Conservation (phyloP, 2,797 vertebrate species). For the Falco biarmicus region DNA sequence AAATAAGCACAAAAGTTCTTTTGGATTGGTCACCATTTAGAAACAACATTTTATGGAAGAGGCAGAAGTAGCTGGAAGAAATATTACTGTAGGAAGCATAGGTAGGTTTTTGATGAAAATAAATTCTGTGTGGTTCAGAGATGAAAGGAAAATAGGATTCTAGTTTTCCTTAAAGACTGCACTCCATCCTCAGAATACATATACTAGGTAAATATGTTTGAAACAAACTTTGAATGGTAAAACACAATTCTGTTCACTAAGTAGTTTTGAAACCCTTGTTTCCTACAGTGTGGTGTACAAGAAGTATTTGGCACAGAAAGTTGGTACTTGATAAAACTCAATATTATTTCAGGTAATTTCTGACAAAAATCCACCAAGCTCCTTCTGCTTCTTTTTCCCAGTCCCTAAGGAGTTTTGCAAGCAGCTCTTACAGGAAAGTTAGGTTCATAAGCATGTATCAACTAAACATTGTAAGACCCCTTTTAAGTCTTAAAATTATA, state of each 20-base stretch:
- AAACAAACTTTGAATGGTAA: constrained; percentile 7
- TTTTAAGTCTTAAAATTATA: neutral
- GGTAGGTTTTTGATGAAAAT: constrained; percentile 1
- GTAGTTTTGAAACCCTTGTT: neutral
- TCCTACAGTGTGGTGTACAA: neutral
- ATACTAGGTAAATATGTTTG: constrained; percentile 42
- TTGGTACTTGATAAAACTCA: neutral
- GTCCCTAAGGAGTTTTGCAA: neutral
- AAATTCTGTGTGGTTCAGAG: neutral
- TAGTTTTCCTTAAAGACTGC: neutral
- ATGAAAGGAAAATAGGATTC: constrained; percentile 53
- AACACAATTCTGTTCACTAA: neutral
- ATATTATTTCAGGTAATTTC: neutral
- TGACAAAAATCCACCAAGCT: neutral
- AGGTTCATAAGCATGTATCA: neutral
- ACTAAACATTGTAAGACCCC: neutral
- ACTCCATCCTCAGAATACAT: constrained; percentile 60
- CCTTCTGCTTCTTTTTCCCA: neutral
- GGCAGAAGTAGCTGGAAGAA: neutral
- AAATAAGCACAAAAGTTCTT: neutral
- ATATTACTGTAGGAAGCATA: neutral
- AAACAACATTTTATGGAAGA: neutral
- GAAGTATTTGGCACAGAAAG: neutral
- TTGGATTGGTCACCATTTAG: neutral
- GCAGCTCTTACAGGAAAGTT: neutral